Conservation (phyloP, 2,888 invertebrate genomes). For the Coremacera marginata region DNA sequence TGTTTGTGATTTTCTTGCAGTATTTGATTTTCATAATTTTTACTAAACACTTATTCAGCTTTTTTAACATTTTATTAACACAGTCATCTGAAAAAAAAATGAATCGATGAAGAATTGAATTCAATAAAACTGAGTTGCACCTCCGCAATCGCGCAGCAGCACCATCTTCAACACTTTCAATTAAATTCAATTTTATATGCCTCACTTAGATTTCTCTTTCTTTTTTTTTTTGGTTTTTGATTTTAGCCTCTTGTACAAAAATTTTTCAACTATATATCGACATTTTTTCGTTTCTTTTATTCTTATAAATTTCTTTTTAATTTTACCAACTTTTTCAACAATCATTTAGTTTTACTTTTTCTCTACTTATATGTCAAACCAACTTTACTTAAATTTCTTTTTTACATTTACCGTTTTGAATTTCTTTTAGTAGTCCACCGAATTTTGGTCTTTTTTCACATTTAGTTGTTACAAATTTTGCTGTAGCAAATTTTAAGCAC, state of each 20-base stretch:
- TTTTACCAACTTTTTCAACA: conserved; percentile 2
- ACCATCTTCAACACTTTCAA: conserved; percentile 32
- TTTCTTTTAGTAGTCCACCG: conserved; percentile 10
- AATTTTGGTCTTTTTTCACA: conserved; percentile 14
- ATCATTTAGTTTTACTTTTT: not conserved
- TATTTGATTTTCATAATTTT: not conserved
- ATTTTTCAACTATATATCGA: not conserved
- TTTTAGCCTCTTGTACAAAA: not conserved
- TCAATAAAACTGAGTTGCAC: conserved; percentile 21
- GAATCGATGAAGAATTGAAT: conserved; percentile 11
- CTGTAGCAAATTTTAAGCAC: conserved; percentile 3
- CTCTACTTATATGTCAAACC: not conserved
- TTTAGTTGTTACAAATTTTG: conserved; percentile 16
- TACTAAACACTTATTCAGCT: not conserved
- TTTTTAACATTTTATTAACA: not conserved
- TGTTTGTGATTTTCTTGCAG: not conserved
- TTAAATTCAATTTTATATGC: conserved; percentile 25
- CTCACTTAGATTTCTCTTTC: not conserved
- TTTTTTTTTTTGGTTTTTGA: not conserved
- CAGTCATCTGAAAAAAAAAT: not conserved
- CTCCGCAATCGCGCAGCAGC: conserved; percentile 32
- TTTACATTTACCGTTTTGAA: conserved; percentile 21
- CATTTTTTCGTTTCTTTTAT: conserved; percentile 11
- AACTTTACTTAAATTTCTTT: not conserved
- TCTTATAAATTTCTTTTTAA: not conserved